Evolutionary conservation across 2,113 vertebrate genomes (phyloP), one percentile per base, ranked within the genome.

Genomic region (Esox niger): DNA sequence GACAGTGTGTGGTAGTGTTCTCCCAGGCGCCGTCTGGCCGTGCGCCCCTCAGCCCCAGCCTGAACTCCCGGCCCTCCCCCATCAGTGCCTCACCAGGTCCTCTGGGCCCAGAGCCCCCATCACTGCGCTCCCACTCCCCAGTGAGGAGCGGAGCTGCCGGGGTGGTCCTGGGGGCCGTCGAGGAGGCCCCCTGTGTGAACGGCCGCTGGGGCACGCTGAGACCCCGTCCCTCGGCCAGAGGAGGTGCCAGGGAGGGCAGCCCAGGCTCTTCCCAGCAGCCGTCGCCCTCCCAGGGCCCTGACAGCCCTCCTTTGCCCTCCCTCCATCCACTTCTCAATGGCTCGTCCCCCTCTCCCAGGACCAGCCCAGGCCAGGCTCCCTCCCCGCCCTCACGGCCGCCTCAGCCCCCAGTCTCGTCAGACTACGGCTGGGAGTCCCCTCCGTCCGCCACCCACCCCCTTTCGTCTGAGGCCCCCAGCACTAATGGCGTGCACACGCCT

Each of bases 1-100:
- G 97, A 4, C 94, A 96, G 79, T 98, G 97, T 6, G 96, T 99
- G 30, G 96, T 99, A 82, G 97, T 99, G 46, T 99, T 99, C 84
- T 98, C 97, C 73, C 97, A 99, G 87, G 97, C 97, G 4, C 96
- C 97, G 6, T 98, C 94, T 0, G 97, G 97, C 1, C 92, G 95
- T 4, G 95, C 97, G 6, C 96, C 97, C 0, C 94, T 99, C 29
- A 99, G 97, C 75, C 97, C 97, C 62, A 99, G 97, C 86, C 78
- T 99, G 63, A 98, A 98, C 83, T 99, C 97, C 0, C 94, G 96
- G 6, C 97, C 97, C 0, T 98, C 97, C 25, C 97, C 97, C 26
- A 98, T 99, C 92, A 98, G 97, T 59, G 95, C 96, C 81, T 95
- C 94, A 0, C 95, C 96, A 0, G 95, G 94, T 0, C 90, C 95